These are phyloP conservation scores for Myotis davidii DNA, from an alignment of 2,113 vertebrate species.

Conservation along the genomic window DNA sequence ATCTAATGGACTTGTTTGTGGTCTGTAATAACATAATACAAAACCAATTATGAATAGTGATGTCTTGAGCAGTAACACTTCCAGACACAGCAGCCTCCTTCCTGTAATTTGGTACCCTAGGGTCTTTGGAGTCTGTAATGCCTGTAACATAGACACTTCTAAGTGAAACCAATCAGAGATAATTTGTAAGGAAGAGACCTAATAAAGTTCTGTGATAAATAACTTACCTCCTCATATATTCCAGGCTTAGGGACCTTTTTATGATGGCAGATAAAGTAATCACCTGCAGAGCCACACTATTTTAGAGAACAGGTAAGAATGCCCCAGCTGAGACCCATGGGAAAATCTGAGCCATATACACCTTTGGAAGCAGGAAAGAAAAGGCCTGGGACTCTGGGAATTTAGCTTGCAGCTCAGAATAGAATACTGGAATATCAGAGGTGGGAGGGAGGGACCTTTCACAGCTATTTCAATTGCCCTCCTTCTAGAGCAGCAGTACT, in stretches of 20 bases:
- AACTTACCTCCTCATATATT: not conserved
- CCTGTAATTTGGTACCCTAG: not conserved
- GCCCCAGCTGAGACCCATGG: not conserved
- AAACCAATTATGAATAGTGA: not conserved
- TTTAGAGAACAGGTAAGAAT: not conserved
- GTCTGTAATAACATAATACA: not conserved
- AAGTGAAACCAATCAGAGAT: not conserved
- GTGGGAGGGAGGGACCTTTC: not conserved
- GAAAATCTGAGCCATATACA: not conserved
- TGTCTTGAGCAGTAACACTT: not conserved
- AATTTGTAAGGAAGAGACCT: not conserved
- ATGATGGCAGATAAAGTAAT: not conserved
- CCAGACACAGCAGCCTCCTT: not conserved
- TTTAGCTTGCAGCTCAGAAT: slow-evolving; percentile 26
- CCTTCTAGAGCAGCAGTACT: not conserved
- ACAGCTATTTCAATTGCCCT: slow-evolving; percentile 1
- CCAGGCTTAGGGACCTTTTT: not conserved
- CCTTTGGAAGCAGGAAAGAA: not conserved
- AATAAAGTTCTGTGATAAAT: not conserved
- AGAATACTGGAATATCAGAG: not conserved
- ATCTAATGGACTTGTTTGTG: not conserved
- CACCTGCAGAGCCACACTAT: not conserved
- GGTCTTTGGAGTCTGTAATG: not conserved
- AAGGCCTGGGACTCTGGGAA: not conserved
- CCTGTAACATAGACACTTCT: not conserved